Evolutionary conservation across 2,113 vertebrate species (phyloP), one percentile per base, ranked within the genome.

Genomic region (Pseudolaguvia tuberculata): DNA sequence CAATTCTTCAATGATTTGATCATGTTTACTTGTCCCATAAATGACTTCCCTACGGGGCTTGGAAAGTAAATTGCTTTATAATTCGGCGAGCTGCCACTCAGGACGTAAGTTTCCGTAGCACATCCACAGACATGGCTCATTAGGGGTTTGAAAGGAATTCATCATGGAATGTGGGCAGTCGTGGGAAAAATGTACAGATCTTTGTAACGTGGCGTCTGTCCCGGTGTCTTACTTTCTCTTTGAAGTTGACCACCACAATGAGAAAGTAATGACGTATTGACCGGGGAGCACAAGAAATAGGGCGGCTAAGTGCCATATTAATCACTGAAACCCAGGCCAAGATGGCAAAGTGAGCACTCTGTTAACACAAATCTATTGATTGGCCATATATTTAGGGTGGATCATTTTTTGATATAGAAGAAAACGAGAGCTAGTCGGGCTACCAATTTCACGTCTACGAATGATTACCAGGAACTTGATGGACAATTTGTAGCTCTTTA

Each of bases 321-420:
- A 84, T 86, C 82, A 83, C 71, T 68, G 78, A 57, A 76, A 74
- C 57, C 72, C 61, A 76, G 74, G 69, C 70, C 51, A 77, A 66
- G 76, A 80, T 52, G 79, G 78, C 74, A 85, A 79, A 48, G 52
- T 35, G 52, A 66, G 66, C 69, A 66, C 68, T 55, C 78, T 66
- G 75, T 83, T 84, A 85, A 84, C 78, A 86, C 65, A 73, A 29
- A 74, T 2, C 13, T 82, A 88, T 84, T 8, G 77, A 86, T 83
- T 21, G 35, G 21, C 68, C 81, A 83, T 84, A 71, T 80, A 84
- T 78, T 76, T 72, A 59, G 18, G 50, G 72, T 52, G 73, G 73
- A 84, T 88, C 79, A 45, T 85, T 87, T 85, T 87, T 86, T 87
- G 85, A 90, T 86, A 79, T 82, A 2, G 81, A 84, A 48, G 39